Percentiles rank a stretch among this genome's conserved stretches.
These are phyloP conservation scores for Planococcus citri DNA, from an alignment of 1,140 invertebrate species.

Conservation along the genomic window DNA sequence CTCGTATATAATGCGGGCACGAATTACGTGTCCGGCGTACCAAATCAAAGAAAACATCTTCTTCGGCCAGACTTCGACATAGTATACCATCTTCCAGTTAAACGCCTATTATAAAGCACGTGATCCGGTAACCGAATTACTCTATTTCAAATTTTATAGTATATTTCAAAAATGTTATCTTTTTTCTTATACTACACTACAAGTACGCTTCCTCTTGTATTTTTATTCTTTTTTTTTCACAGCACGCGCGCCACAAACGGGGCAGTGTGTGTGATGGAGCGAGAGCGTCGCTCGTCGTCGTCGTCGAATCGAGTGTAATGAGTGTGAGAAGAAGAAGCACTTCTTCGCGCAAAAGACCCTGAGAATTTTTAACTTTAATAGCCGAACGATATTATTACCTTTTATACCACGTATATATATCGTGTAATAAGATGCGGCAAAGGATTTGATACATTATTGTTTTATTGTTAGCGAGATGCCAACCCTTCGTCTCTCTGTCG, in stretches of 20 bases:
- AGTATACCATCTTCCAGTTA: not conserved
- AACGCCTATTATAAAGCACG: conserved; percentile 6
- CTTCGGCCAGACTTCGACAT: not conserved
- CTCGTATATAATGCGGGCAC: conserved; percentile 5
- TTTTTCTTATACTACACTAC: not conserved
- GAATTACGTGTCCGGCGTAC: conserved; percentile 5
- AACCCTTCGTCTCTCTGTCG: too few relatives aligned
- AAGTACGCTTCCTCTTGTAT: too few relatives aligned
- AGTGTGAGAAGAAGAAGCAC: too few relatives aligned
- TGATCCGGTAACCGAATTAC: conserved; percentile 1
- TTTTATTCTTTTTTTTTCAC: too few relatives aligned
- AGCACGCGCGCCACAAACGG: too few relatives aligned
- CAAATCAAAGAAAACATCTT: not conserved
- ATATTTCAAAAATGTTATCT: not conserved
- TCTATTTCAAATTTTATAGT: conserved; percentile 4
- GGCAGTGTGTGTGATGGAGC: too few relatives aligned
- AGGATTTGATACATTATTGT: not conserved
- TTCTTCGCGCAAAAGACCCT: too few relatives aligned
- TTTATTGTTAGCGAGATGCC: not conserved
- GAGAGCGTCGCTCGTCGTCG: too few relatives aligned
- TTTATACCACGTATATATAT: too few relatives aligned
- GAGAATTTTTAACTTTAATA: conserved; percentile 9
- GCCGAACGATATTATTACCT: not conserved
- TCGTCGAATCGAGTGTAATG: too few relatives aligned
- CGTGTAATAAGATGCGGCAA: not conserved